Evolutionary conservation across 2,797 vertebrate species (phyloP).

Genomic region (Natrix natrix): DNA sequence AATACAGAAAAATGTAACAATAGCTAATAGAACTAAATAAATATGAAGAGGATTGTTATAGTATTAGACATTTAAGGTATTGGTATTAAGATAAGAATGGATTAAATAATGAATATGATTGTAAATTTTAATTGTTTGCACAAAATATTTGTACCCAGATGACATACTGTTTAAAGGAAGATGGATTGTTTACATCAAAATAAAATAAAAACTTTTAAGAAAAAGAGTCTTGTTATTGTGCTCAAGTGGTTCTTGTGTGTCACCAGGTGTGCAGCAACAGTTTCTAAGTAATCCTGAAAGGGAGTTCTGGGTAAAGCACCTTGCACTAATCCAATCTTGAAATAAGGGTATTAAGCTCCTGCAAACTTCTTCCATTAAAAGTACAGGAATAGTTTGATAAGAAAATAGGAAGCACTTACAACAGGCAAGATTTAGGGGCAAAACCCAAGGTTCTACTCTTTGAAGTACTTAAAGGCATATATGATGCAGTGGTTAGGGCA

Average conservation of each 20-base stretch:
- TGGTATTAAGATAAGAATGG: too few species aligned
- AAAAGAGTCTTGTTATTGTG: background rate
- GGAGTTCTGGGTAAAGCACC: background rate
- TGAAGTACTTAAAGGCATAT: background rate
- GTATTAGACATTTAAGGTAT: too few species aligned
- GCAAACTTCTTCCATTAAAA: background rate
- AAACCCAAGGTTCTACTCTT: background rate
- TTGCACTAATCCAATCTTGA: background rate
- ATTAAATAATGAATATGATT: too few species aligned
- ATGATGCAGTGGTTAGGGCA: background rate
- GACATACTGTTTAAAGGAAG: too few species aligned
- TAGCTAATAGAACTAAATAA: too few species aligned
- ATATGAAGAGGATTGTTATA: too few species aligned
- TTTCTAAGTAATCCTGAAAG: background rate
- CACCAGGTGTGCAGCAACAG: background rate
- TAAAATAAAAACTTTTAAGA: too few species aligned
- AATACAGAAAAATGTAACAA: too few species aligned
- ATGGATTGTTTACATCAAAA: too few species aligned
- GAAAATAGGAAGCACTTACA: background rate
- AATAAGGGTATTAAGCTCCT: background rate
- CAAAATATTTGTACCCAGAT: too few species aligned
- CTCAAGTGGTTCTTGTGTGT: background rate
- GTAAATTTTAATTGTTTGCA: too few species aligned
- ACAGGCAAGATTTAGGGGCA: background rate
- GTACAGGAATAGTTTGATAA: background rate